Percentiles rank a stretch among this genome's conserved stretches.
These are phyloP conservation scores for Picathartes gymnocephalus DNA, from an alignment of 2,113 vertebrate species.

Conservation along the genomic window DNA sequence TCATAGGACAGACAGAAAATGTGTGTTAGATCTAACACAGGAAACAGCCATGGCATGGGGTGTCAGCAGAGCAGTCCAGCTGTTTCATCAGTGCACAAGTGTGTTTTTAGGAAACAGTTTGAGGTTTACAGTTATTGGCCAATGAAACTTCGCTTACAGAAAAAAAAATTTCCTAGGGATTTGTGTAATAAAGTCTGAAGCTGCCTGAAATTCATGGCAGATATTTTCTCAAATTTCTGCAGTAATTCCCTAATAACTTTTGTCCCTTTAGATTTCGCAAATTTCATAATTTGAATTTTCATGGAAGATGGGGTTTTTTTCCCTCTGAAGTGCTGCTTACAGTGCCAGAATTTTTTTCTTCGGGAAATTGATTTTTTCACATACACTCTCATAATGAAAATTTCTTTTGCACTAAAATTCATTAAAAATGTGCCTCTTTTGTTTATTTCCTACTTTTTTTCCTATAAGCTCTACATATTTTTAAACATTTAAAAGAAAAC, in stretches of 20 bases:
- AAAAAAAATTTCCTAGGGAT: not conserved
- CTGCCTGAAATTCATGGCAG: not conserved
- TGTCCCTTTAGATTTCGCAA: not conserved
- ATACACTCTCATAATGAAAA: not conserved
- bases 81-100: not conserved
- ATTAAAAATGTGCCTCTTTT: not conserved
- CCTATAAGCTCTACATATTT: not conserved
- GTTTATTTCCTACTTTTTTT: not conserved
- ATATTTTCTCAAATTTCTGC: not conserved
- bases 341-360: not conserved
- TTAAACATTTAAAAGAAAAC: not conserved
- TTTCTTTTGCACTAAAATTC: not conserved
- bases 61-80: not conserved
- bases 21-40: not conserved
- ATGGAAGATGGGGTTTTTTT: not conserved
- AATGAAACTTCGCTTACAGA: not conserved
- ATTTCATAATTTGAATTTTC: conserved; percentile 1
- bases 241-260: not conserved
- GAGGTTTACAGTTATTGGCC: not conserved
- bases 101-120: not conserved
- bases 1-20: not conserved
- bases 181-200: not conserved
- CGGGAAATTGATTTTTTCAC: not conserved
- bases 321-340: not conserved
- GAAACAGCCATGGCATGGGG: not conserved